phyloP scores from a whole-genome alignment of 2,797 vertebrate species.

The Clarias laeviceps region DNA sequence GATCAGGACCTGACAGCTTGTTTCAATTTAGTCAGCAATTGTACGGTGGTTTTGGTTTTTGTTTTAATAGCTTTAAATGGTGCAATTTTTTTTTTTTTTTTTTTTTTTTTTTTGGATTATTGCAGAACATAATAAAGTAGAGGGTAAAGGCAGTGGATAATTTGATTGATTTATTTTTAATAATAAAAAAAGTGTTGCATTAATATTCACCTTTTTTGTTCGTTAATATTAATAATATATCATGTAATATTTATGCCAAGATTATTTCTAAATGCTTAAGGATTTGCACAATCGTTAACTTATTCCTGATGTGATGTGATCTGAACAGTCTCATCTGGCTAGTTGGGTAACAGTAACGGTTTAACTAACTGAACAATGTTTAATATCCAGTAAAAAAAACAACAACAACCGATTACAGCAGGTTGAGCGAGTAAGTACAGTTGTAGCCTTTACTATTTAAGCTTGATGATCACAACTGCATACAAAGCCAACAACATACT shows the following conservation, averaged over 20 bases:
- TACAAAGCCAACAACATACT: background rate
- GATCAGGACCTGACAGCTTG: background rate
- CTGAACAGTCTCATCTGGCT: background rate
- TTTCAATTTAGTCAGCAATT: background rate
- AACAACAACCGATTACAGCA: background rate
- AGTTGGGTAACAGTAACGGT: background rate
- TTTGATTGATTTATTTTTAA: background rate
- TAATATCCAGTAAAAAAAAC: background rate
- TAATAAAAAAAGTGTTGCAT: background rate
- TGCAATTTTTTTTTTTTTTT: background rate
- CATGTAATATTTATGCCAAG: background rate
- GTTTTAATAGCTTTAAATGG: background rate
- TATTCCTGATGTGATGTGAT: background rate
- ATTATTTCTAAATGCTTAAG: background rate
- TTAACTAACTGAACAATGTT: background rate
- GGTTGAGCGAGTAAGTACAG: background rate
- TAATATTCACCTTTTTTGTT: background rate
- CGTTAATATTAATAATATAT: background rate
- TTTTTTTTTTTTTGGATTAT: background rate
- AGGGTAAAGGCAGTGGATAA: background rate
- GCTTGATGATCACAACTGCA: background rate
- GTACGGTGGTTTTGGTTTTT: slow-evolving; percentile 13
- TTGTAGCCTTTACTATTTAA: background rate
- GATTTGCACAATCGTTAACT: background rate
- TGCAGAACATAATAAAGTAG: background rate